A percentile compares a stretch with the other conserved stretches of the same genome.
phyloP scores from a whole-genome alignment of 2,113 vertebrate genomes.

The Mesoclemmys tuberculata region DNA sequence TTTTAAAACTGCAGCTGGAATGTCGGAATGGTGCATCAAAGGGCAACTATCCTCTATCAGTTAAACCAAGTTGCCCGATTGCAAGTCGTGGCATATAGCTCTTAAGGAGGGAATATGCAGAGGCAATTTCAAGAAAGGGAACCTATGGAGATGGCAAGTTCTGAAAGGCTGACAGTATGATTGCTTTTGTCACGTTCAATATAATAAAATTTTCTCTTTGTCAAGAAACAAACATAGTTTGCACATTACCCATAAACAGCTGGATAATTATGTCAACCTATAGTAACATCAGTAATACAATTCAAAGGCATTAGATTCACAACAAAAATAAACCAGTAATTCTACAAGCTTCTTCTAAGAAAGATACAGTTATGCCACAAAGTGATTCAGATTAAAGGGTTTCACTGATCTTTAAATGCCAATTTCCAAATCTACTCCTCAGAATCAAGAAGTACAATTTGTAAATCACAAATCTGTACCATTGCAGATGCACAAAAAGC shows the following conservation, averaged over 20 bases:
- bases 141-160: neutral
- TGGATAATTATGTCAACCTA: neutral
- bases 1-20: neutral
- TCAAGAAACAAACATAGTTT: neutral
- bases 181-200: neutral
- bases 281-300: neutral
- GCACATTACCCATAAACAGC: neutral
- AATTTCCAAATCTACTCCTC: neutral
- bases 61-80: neutral
- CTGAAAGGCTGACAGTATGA: neutral
- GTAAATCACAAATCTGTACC: slow-evolving; percentile 11
- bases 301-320: neutral
- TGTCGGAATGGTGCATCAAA: neutral
- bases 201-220: fast-evolving
- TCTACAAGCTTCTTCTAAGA: neutral
- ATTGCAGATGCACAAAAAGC: neutral
- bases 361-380: neutral
- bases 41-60: neutral
- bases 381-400: neutral
- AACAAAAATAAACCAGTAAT: neutral
- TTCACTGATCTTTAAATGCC: neutral
- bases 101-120: neutral
- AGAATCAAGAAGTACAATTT: neutral
- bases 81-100: neutral
- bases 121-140: neutral